Conservation (phyloP, 2,888 invertebrate species). For the Xestoiulus laeticollis region DNA sequence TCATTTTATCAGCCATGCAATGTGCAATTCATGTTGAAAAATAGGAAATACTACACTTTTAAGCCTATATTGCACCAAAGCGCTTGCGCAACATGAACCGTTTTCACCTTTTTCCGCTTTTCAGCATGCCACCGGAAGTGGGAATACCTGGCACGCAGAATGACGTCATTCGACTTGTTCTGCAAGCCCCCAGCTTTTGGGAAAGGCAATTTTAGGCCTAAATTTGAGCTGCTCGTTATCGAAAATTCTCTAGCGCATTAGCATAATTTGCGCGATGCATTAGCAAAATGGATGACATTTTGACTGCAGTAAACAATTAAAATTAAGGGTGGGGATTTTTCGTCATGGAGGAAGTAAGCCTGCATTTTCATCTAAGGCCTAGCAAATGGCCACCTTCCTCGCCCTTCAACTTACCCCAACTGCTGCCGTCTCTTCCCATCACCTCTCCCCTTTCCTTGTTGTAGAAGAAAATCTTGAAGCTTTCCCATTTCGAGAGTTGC, state of each 20-base stretch:
- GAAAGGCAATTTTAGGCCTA: not conserved
- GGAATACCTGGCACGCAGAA: not conserved
- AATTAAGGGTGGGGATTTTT: not conserved
- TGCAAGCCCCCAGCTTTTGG: not conserved
- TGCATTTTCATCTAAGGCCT: not conserved
- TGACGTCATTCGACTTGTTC: not conserved
- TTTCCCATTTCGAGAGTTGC: constrained; percentile 72
- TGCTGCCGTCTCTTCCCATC: constrained; percentile 88
- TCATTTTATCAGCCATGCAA: too few species aligned
- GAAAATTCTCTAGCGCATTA: not conserved
- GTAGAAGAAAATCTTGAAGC: constrained; percentile 85
- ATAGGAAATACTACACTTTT: not conserved
- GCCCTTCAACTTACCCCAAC: constrained; percentile 88
- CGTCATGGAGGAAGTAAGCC: not conserved
- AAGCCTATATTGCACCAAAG: too few species aligned
- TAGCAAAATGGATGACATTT: not conserved
- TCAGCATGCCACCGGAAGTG: not conserved
- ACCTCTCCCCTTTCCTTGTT: constrained; percentile 92
- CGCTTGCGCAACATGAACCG: not conserved
- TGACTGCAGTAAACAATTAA: not conserved
- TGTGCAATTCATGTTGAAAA: too few species aligned
- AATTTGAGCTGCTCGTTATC: not conserved
- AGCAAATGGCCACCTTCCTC: not conserved
- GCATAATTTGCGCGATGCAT: not conserved
- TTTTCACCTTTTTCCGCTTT: not conserved